Evolutionary conservation across 2,113 vertebrate species (phyloP).

Genomic region (Otocyon megalotis): DNA sequence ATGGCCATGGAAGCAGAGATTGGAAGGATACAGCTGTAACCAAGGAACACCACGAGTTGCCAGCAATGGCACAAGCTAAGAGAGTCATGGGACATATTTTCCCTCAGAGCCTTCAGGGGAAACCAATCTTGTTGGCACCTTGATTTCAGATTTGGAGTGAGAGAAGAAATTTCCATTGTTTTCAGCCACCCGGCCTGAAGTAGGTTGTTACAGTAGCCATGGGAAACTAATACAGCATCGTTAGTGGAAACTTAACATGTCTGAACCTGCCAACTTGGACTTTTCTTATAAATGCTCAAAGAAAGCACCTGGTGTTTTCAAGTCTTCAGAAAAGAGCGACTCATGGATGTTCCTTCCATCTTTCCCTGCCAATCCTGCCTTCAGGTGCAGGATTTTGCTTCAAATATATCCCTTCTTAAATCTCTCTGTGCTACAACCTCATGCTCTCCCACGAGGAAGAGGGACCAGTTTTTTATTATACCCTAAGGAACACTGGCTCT

Average conservation of each 20-base stretch:
- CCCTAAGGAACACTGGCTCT: not conserved
- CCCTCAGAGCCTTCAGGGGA: too few relatives aligned
- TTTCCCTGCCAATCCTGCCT: not conserved
- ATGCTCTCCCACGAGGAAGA: not conserved
- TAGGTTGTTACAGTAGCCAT: not conserved
- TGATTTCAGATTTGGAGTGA: not conserved
- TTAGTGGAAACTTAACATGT: not conserved
- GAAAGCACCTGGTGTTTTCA: not conserved
- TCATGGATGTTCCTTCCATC: accelerated
- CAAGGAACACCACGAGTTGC: not conserved
- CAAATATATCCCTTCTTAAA: not conserved
- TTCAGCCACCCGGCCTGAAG: not conserved
- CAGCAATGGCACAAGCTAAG: not conserved
- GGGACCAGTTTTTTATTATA: not conserved
- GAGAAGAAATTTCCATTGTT: not conserved
- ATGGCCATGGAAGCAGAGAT: not conserved
- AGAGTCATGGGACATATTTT: not conserved
- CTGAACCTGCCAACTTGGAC: not conserved
- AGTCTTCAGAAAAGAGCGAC: not conserved
- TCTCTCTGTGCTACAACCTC: not conserved
- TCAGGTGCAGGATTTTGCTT: not conserved
- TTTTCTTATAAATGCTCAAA: not conserved
- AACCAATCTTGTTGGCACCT: not conserved
- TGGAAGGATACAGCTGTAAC: accelerated
- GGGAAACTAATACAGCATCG: not conserved